phyloP scores from a whole-genome alignment of 2,113 vertebrate genomes.

The Guaruba guarouba region DNA sequence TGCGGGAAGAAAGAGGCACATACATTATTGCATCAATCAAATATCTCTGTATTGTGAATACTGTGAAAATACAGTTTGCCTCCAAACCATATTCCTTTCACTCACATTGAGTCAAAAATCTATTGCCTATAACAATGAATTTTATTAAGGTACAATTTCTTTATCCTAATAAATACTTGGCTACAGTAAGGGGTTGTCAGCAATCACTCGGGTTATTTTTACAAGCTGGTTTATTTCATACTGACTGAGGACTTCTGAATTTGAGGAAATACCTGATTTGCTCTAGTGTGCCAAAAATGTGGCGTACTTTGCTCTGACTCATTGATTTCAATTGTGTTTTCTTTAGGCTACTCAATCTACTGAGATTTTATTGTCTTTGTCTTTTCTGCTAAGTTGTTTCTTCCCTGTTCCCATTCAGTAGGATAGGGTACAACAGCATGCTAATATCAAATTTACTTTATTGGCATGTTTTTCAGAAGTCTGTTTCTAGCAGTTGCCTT shows the following conservation, averaged over 20 bases:
- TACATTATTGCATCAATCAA: background rate
- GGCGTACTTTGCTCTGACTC: background rate
- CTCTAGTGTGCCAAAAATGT: background rate
- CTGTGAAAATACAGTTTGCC: background rate
- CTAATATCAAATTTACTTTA: background rate
- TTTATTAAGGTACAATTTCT: background rate
- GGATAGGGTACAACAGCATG: background rate
- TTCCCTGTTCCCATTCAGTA: background rate
- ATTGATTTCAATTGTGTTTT: background rate
- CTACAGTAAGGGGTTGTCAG: background rate
- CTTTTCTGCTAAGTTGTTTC: background rate
- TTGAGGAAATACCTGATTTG: background rate
- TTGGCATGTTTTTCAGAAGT: background rate
- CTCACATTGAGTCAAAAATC: background rate
- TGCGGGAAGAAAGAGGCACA: background rate
- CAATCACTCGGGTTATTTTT: background rate
- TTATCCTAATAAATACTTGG: background rate
- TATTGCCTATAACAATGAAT: background rate
- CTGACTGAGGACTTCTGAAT: background rate
- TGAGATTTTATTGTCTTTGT: background rate
- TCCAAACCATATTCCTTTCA: background rate
- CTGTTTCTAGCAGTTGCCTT: background rate
- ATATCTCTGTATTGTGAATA: background rate
- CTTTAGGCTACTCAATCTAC: background rate
- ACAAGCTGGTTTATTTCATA: background rate